Conservation (phyloP, 2,113 vertebrate species). For the Pitta sordida region DNA sequence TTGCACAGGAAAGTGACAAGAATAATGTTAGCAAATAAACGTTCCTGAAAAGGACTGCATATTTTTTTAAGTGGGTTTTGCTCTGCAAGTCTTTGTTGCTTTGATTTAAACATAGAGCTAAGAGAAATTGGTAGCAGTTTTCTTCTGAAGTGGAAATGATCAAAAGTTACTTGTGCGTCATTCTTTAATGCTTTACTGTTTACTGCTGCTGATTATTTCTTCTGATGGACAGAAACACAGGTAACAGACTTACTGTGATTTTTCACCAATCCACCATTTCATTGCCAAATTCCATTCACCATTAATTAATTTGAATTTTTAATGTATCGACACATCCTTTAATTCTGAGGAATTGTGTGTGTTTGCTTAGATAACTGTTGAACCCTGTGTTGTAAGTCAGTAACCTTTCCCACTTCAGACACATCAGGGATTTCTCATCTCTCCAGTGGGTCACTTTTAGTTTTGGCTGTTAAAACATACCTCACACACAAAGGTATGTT, state of each 20-base stretch:
- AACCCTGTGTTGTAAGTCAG: neutral
- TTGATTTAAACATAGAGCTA: neutral
- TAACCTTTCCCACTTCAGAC: neutral
- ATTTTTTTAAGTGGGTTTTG: neutral
- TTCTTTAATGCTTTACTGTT: conserved; percentile 56
- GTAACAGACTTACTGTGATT: conserved; percentile 39
- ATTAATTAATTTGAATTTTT: neutral
- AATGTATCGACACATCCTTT: neutral
- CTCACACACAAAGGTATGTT: neutral
- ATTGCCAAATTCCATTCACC: neutral
- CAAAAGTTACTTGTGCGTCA: conserved; percentile 3
- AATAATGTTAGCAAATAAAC: neutral
- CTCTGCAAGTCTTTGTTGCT: neutral
- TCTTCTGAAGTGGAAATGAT: neutral
- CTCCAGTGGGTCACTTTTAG: neutral
- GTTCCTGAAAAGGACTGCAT: neutral
- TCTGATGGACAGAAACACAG: conserved; percentile 64
- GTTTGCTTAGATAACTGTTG: neutral
- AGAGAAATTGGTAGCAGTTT: neutral
- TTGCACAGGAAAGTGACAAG: neutral
- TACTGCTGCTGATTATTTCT: conserved; percentile 61
- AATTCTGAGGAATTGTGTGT: neutral
- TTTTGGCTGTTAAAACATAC: neutral
- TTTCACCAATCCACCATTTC: neutral
- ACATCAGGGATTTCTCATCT: accelerated